phyloP scores from a whole-genome alignment of 2,113 vertebrate genomes.

The Pogonocichla stellata region DNA sequence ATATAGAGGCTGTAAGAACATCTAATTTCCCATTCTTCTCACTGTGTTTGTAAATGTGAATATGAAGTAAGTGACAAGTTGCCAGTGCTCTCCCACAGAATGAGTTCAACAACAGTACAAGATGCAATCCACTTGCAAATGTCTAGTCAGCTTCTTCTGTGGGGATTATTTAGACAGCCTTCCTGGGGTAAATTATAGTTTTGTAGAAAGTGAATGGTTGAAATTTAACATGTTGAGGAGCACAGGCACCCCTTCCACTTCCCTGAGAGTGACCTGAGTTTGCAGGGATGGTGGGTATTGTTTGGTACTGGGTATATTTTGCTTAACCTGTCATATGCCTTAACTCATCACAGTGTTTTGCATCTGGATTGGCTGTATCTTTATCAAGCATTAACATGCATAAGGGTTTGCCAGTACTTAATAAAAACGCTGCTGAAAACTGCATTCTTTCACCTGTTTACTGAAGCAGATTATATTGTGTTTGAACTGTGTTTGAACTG shows the following conservation, averaged over 20 bases:
- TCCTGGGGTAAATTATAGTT: not conserved
- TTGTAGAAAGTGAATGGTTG: not conserved
- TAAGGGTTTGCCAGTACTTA: not conserved
- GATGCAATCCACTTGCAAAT: not conserved
- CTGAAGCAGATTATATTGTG: conserved; percentile 26
- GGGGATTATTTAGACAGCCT: not conserved
- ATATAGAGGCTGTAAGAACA: not conserved
- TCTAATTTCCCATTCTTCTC: not conserved
- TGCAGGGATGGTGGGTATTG: not conserved
- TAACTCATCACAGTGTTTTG: not conserved
- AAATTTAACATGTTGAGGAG: not conserved
- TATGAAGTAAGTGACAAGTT: not conserved
- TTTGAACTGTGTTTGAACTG: conserved; percentile 48
- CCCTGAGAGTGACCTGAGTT: not conserved
- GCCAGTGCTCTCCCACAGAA: not conserved
- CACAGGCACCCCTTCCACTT: not conserved
- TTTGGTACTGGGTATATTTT: not conserved
- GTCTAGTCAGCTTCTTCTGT: not conserved
- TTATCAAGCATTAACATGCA: conserved; percentile 19
- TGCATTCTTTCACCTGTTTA: not conserved
- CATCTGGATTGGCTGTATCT: not conserved
- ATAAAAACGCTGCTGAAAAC: conserved; percentile 39
- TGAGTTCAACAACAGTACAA: not conserved
- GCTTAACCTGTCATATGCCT: not conserved
- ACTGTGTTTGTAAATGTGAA: not conserved